phyloP scores from a whole-genome alignment of 2,888 invertebrate species.

The Pantelozetes paolii region DNA sequence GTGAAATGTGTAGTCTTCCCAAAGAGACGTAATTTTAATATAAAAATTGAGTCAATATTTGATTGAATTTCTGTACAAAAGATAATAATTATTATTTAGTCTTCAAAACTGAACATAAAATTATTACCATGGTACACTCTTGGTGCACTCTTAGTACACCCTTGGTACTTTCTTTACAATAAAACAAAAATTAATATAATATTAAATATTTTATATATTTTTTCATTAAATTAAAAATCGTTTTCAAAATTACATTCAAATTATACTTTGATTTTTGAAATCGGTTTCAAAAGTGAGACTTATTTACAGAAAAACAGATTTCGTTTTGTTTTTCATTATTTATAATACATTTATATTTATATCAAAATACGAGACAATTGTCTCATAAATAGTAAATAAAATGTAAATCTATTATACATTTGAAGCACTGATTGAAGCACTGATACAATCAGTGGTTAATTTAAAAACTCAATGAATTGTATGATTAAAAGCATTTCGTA shows the following conservation, averaged over 20 bases:
- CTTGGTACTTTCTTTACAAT: too few species aligned
- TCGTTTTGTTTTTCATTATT: too few species aligned
- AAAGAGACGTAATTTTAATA: constrained; percentile 45
- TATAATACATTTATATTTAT: constrained; percentile 31
- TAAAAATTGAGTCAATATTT: neutral
- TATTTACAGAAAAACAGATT: constrained; percentile 16
- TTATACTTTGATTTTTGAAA: constrained; percentile 29
- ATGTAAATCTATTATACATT: constrained; percentile 31
- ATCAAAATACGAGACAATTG: constrained; percentile 18
- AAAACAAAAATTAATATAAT: too few species aligned
- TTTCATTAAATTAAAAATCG: constrained; percentile 2
- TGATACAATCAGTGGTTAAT: constrained; percentile 24
- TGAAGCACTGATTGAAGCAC: too few species aligned
- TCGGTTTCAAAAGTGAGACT: neutral
- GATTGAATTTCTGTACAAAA: constrained; percentile 13
- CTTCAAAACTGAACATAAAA: too few species aligned
- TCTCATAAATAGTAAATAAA: constrained; percentile 33
- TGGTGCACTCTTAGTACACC: too few species aligned
- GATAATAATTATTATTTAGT: neutral
- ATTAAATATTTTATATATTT: constrained; percentile 16
- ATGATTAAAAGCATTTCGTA: neutral
- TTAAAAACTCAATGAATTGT: neutral
- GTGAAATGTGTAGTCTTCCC: constrained; percentile 91
- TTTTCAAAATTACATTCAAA: constrained; percentile 1
- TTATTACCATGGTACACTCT: too few species aligned